phyloP scores from a whole-genome alignment of 2,888 invertebrate genomes.

The Julus scandinavius region DNA sequence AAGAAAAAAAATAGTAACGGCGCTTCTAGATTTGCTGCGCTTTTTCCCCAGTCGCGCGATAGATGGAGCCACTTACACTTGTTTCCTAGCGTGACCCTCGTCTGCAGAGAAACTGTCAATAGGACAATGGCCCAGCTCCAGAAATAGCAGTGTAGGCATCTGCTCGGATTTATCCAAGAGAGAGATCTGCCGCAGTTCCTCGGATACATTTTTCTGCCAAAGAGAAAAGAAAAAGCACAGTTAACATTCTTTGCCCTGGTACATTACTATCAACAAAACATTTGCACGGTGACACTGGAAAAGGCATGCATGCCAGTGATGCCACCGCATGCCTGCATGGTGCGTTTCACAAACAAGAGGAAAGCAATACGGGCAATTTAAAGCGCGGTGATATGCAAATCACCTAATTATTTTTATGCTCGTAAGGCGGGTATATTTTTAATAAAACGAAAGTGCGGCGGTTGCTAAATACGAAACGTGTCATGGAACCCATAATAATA shows the following conservation, averaged over 20 bases:
- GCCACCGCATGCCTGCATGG: background rate
- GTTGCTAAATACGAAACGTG: conserved; percentile 12
- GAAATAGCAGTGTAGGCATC: background rate
- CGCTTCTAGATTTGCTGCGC: background rate
- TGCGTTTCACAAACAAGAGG: background rate
- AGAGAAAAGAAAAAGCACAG: conserved; percentile 1
- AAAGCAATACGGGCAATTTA: background rate
- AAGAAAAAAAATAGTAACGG: background rate
- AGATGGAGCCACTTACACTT: conserved; percentile 38
- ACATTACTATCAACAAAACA: conserved; percentile 5
- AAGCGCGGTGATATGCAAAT: conserved; percentile 22
- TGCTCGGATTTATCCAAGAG: background rate
- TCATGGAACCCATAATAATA: conserved; percentile 20
- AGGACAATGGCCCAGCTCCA: conserved; percentile 39
- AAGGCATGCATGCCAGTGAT: background rate
- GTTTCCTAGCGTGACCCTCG: background rate
- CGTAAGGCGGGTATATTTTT: background rate
- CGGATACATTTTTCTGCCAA: conserved; percentile 29
- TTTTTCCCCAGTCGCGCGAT: background rate
- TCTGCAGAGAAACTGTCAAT: background rate
- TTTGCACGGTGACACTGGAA: background rate
- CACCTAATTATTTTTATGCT: conserved; percentile 29
- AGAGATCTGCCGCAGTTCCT: background rate
- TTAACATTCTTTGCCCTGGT: background rate
- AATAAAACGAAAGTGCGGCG: conserved; percentile 1